Conservation (phyloP, 53 echinoderm and acorn worm species). For the Paelopatides confundens region DNA sequence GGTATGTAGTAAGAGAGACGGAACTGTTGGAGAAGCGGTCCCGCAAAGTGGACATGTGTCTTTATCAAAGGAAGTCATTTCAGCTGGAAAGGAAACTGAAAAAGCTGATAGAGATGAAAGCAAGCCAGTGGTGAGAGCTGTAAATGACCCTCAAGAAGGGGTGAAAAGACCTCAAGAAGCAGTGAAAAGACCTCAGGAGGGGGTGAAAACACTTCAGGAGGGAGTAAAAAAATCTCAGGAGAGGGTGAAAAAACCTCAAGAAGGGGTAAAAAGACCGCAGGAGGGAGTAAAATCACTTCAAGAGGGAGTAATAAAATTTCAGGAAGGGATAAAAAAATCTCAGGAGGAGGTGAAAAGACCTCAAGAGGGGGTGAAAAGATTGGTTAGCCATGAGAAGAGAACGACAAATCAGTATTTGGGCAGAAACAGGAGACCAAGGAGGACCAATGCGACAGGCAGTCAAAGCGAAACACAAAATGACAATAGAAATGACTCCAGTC, state of each 20-base stretch:
- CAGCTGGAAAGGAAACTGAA: background rate
- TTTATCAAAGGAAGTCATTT: background rate
- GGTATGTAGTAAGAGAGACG: background rate
- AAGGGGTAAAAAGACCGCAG: no score
- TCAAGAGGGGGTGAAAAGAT: no score
- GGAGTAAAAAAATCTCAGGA: background rate
- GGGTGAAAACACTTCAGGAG: no score
- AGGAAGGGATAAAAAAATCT: no score
- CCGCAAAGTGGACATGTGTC: background rate
- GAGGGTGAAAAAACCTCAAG: background rate
- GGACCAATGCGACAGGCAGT: background rate
- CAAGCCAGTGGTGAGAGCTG: background rate
- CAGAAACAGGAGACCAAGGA: background rate
- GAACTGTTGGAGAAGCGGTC: background rate
- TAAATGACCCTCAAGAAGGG: background rate
- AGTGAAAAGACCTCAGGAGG: no score
- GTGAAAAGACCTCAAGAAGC: no score
- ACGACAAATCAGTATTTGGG: background rate
- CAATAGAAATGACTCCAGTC: background rate
- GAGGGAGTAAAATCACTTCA: no score
- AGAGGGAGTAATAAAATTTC: no score
- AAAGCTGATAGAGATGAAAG: background rate
- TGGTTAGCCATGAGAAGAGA: background rate
- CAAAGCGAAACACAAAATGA: background rate
- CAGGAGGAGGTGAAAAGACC: background rate